These are phyloP conservation scores for Phoebastria nigripes DNA, from an alignment of 2,797 vertebrate genomes.

Conservation along the genomic window DNA sequence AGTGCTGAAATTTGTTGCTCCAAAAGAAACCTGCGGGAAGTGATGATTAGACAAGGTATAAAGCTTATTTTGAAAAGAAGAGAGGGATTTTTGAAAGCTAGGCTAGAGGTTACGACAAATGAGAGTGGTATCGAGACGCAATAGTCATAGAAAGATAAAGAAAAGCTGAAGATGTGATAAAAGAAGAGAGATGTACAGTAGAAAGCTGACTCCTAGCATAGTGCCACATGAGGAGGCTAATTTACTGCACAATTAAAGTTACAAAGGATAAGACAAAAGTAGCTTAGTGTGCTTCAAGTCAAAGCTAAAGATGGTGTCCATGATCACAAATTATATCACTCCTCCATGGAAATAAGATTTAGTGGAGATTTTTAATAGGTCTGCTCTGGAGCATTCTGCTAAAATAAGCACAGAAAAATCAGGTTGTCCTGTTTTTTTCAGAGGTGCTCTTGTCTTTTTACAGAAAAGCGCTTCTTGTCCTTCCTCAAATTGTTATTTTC, in stretches of 20 bases:
- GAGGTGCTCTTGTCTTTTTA: constrained; percentile 3
- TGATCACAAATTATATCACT: not conserved
- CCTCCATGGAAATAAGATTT: constrained; percentile 4
- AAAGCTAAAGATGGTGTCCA: constrained; percentile 20
- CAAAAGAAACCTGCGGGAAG: not conserved
- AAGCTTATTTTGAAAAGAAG: not conserved
- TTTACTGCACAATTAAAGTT: constrained; percentile 56
- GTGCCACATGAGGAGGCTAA: constrained; percentile 17
- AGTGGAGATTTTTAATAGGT: not conserved
- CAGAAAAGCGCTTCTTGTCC: not conserved
- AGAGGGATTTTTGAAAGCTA: constrained; percentile 4
- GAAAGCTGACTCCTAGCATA: constrained; percentile 16
- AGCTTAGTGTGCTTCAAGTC: constrained; percentile 17
- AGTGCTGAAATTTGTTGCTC: not conserved
- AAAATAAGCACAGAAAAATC: constrained; percentile 38
- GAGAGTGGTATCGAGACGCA: not conserved
- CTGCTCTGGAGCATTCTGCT: not conserved
- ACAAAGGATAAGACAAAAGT: constrained; percentile 31
- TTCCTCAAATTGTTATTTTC: constrained; percentile 16
- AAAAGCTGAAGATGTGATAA: constrained; percentile 32
- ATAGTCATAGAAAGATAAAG: constrained; percentile 16
- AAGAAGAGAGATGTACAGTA: constrained; percentile 30
- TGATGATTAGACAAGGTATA: not conserved
- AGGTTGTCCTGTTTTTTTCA: not conserved
- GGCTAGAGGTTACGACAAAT: constrained; percentile 28